Evolutionary conservation across 35 echinoderm and acorn worm genomes (phyloP), one percentile per base, ranked within the genome.

Genomic region (Hemicentrotus pulcherrimus): DNA sequence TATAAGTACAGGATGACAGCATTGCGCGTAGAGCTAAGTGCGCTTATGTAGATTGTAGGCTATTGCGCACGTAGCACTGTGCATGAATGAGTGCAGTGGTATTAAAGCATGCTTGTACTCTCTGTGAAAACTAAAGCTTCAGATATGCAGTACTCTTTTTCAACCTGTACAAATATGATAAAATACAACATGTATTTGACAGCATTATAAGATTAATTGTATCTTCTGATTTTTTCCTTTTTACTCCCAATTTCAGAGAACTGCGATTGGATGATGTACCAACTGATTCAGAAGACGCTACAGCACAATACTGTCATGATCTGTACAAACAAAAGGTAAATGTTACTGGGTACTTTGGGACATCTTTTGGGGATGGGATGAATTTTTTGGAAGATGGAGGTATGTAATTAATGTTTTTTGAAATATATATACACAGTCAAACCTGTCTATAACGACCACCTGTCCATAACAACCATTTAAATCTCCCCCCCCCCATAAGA

Each of bases 241-340:
- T 18, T 86, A 18, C 12, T 45, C 19, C 24, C 19, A 5, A 55
- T 31, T 93, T 58, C 46, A 93, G 91, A 58, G 30, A 47, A 12
- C 32, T 93, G 0, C 91, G 47, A 50, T 19, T 93, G 48, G 48
- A 93, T 19, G 91, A 93, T 58, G 48, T 93, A 13, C 91, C 91
- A 28, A 93, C 91, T 13, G 91, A 93, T 31, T 48, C 91, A 58
- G 91, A 93, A 58, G 91, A 93, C 19, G 91, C 91, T 47, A 93
- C 91, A 93, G 45, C 91, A 18, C 15, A 93, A n/a, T 93, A 48
- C 9, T 93, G 91, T 93, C 91, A 93, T 93, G 91, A 93, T 31
- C 24, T 93, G 13, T 93, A 93, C 46, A 47, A 47, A 31, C n/a
- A 58, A 93, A 93, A 93, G 91, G 91, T 93, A 58, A 90, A 41